phyloP scores from a whole-genome alignment of 2,888 invertebrate genomes.

The Anagyrus pseudococci region DNA sequence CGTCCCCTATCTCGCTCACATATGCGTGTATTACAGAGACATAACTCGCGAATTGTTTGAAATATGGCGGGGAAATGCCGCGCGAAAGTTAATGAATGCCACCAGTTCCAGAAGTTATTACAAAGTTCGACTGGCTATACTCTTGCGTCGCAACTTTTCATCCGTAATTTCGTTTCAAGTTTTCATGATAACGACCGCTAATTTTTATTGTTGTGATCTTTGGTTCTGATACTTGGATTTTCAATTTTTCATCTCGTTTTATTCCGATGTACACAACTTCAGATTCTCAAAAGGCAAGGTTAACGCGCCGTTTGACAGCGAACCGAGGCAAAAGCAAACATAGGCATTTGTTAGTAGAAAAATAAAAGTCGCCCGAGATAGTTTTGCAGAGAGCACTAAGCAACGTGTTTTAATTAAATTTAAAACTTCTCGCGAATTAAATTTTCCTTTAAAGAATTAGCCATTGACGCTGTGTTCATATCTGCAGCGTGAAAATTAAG shows the following conservation, averaged over 20 bases:
- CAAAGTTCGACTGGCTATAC: constrained; percentile 8
- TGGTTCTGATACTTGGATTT: no score
- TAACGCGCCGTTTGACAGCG: no score
- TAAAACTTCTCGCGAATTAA: not conserved
- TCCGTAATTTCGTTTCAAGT: not conserved
- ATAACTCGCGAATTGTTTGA: constrained; percentile 18
- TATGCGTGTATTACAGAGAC: not conserved
- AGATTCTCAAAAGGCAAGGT: not conserved
- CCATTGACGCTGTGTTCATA: not conserved
- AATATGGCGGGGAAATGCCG: constrained; percentile 13
- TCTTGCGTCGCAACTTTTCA: not conserved
- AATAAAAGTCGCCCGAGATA: not conserved
- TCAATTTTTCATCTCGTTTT: no score
- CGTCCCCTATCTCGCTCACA: not conserved
- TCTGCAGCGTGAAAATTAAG: constrained; percentile 4
- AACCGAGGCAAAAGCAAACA: no score
- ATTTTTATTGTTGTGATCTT: no score
- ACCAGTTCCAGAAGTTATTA: constrained; percentile 11
- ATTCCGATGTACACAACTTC: not conserved
- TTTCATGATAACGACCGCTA: not conserved
- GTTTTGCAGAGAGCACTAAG: not conserved
- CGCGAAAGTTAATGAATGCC: constrained; percentile 18
- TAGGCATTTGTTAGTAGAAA: not conserved
- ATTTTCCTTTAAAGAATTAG: not conserved
- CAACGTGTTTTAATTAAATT: not conserved